Conservation (phyloP, 2,797 vertebrate genomes). For the Phataginus tricuspis region DNA sequence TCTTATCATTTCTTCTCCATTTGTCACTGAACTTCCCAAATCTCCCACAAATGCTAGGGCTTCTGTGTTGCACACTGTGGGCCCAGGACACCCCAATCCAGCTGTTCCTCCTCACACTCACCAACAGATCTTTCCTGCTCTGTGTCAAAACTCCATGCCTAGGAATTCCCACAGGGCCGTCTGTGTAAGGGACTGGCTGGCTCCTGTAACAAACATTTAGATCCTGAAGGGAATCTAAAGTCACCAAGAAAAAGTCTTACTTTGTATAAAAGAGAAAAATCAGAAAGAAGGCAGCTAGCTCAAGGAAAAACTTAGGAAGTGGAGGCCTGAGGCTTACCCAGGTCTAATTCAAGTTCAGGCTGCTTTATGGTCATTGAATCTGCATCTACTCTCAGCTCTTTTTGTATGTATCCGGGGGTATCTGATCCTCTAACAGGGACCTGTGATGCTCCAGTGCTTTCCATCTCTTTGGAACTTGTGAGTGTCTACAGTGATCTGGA, state of each 20-base stretch:
- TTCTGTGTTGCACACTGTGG: background rate
- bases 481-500: background rate
- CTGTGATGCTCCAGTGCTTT: background rate
- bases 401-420: background rate
- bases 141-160: background rate
- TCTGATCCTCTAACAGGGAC: background rate
- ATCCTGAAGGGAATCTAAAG: background rate
- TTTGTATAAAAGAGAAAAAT: background rate
- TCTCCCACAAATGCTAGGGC: background rate
- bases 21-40: background rate
- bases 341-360: background rate
- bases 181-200: background rate
- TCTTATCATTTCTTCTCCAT: background rate
- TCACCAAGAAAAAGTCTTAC: background rate
- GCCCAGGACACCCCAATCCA: background rate
- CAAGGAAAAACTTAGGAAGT: background rate
- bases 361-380: background rate
- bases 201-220: constrained; percentile 18
- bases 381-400: background rate
- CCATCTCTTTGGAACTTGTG: background rate
- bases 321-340: background rate
- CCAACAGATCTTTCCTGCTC: background rate
- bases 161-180: background rate
- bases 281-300: background rate
- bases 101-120: background rate